Evolutionary conservation across 2,888 invertebrate species (phyloP).

Genomic region (Calameuta filiformis): DNA sequence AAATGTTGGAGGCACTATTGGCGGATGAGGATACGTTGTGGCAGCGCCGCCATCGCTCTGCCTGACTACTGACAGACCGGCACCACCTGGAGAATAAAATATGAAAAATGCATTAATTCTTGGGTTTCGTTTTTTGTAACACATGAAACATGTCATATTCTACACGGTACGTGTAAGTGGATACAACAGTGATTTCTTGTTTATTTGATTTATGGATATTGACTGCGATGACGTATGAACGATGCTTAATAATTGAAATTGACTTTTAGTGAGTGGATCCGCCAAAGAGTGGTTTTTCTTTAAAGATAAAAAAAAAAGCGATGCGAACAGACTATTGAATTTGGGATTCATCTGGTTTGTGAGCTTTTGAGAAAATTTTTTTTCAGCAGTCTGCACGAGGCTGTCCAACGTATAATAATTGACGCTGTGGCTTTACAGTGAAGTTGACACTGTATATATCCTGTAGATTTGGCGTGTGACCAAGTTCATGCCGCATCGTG

Average conservation of each 20-base stretch:
- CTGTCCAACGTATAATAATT: neutral
- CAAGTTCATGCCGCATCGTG: neutral
- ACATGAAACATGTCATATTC: too few relatives aligned
- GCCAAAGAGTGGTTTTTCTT: too few relatives aligned
- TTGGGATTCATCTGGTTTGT: neutral
- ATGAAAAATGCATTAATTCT: neutral
- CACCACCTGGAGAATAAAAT: constrained; percentile 23
- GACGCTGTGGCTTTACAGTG: neutral
- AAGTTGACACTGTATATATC: neutral
- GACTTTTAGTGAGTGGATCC: neutral
- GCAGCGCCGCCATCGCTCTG: neutral
- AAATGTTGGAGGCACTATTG: constrained; percentile 63
- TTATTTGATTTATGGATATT: neutral
- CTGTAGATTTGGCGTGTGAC: neutral
- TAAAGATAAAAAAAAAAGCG: neutral
- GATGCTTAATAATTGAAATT: neutral
- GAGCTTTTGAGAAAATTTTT: neutral
- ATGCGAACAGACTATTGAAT: neutral
- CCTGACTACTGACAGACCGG: constrained; percentile 49
- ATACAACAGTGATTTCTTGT: neutral
- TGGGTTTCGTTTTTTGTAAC: neutral
- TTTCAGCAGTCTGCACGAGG: neutral
- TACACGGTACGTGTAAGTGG: too few relatives aligned
- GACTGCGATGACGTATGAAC: neutral
- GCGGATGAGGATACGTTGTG: constrained; percentile 49